Evolutionary conservation across 1,140 invertebrate species (phyloP).

Genomic region (Pinna nobilis): DNA sequence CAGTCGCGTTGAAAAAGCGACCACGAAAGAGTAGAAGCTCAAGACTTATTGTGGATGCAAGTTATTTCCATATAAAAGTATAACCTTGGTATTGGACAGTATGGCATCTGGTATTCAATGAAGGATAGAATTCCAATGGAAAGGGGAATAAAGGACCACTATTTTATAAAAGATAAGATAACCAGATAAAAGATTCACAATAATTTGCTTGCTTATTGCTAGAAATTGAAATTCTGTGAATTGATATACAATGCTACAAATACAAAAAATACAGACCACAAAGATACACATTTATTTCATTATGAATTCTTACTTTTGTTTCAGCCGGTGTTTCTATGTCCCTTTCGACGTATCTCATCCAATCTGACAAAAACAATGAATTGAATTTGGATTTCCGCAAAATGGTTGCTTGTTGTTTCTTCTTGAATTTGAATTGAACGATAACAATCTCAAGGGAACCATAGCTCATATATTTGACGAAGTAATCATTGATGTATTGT

Average conservation of each 20-base stretch:
- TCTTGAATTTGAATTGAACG: conserved; percentile 52
- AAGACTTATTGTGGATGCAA: no score
- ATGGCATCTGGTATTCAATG: no score
- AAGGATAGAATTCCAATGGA: no score
- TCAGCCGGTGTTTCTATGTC: conserved; percentile 40
- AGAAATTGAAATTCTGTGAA: no score
- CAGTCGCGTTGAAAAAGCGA: neutral
- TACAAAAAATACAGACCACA: no score
- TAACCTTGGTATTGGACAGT: no score
- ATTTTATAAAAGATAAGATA: neutral
- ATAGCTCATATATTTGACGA: conserved; percentile 49
- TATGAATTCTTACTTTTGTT: conserved; percentile 31
- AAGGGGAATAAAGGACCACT: neutral
- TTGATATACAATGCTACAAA: no score
- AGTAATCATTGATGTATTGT: conserved; percentile 41
- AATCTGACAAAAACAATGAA: conserved; percentile 39
- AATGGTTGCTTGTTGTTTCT: conserved; percentile 2
- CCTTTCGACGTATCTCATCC: conserved; percentile 32
- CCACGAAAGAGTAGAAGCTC: no score
- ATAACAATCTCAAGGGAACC: conserved; percentile 55
- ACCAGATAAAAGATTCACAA: neutral
- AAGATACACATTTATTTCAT: neutral
- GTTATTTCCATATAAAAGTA: no score
- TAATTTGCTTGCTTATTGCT: no score
- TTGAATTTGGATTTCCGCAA: conserved; percentile 30